Evolutionary conservation across 1,140 invertebrate species (phyloP), one percentile per base, ranked within the genome.

Genomic region (Lutraria rhynchaena): DNA sequence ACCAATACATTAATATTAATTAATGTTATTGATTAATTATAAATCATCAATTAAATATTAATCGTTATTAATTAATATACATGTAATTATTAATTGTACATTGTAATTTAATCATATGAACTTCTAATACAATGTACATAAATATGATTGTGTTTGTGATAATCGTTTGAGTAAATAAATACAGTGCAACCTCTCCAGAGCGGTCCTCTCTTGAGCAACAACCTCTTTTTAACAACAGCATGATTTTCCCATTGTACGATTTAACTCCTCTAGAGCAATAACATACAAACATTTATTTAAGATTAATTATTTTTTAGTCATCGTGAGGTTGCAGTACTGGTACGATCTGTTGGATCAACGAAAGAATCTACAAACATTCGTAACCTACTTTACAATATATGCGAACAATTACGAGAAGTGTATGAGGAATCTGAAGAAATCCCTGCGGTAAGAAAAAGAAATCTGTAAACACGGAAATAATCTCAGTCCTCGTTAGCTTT

Each of bases 281-380:
- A n/a, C n/a, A n/a, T n/a, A n/a, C n/a, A n/a, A n/a, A n/a, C n/a
- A n/a, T n/a, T n/a, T n/a, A n/a, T n/a, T n/a, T n/a, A n/a, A n/a
- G n/a, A n/a, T n/a, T n/a, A n/a, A n/a, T n/a, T n/a, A n/a, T n/a
- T 41, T 41, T 41, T 41, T 15, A 41, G 67, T 44, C 82, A 85
- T 67, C 55, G 81, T 13, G 73, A 81, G 51, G 49, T 85, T 17
- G 49, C 82, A 11, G 87, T 89, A 1, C 85, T 95, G 15, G 89
- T 95, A 51, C 93, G 95, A 86, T 84, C 90, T 24, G 89, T 92
- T 35, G 95, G 95, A 69, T 93, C 95, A 31, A 96, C 95, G 49
- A 93, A 94, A 17, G 93, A 94, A 87, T 95, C 95, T 51, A 94
- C 93, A 76, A 96, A 88, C 67, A 80, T 90, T 5, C 82, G 90